Evolutionary conservation across 2,797 vertebrate genomes (phyloP), one percentile per base, ranked within the genome.

Genomic region (Sparus aurata): DNA sequence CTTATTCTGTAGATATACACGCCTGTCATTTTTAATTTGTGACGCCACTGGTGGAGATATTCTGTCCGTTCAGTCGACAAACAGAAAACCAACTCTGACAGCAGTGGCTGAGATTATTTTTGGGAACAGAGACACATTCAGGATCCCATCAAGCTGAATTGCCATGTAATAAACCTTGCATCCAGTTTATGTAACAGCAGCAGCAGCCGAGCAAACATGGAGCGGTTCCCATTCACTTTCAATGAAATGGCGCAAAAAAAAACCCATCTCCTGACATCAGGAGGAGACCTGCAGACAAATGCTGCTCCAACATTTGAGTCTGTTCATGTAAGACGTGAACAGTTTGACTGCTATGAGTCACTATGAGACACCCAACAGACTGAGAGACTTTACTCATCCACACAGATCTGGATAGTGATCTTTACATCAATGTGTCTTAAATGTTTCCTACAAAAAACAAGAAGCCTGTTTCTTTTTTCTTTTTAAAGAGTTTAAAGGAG

Each of bases 321-420:
- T 55, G 52, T 53, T 4, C 22, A 23, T 69, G 52, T 6, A 4
- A 20, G 62, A 69, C 60, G 12, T 52, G 70, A 73, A 64, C 18
- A 52, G 74, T 45, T 18, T 1, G 72, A 34, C 41, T 54, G 27
- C 12, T 12, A n/a, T 91, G 90, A 92, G 16, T 90, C 86, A 91
- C 43, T 17, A 45, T 5, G 12, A 65, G 65, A 77, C 80, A 53
- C 5, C 58, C 46, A 62, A 68, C 75, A 63, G 78, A 7, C 71
- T 75, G 46, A 18, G 4, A 80, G 45, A 72, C 84, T 83, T 84
- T 73, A 80, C 79, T 91, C 85, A 79, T 80, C 77, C 61, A 43
- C 16, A 23, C 71, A 77, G 58, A 45, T 17, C 4, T 20, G 55
- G 4, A 50, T n/a, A 8, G 41, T 34, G 47, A 6, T 6, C n/a